Base-by-base conservation (phyloP, 2,888 invertebrate species). In the Galeopsomyia nigrocyanea region DNA sequence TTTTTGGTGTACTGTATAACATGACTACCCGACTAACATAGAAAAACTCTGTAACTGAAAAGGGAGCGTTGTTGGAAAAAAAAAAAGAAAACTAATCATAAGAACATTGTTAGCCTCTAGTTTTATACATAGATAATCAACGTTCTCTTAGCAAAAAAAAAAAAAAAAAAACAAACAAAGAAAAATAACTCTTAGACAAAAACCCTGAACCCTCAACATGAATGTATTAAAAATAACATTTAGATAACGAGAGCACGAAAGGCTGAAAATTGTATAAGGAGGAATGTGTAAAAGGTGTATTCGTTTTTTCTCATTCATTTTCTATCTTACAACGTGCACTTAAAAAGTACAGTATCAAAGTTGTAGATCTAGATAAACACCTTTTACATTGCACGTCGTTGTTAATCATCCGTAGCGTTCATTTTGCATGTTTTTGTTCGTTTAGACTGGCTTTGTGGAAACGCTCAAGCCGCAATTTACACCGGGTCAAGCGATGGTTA, bases 401-500 rank as follows among this genome's bases (percentile, higher is more conserved):
- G 51, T 14, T 6, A 21, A 46, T 21, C 21, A 19, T 47, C 17
- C 47, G 17, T 53, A 13, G 16, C 65, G 9, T 67, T 51, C 6
- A 68, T 49, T 60, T 66, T 39, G 0, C 7, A 19, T n/a, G 16
- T 50, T 64, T 71, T 53, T 16, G 46, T 78, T 84, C 77, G 79
- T 82, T 56, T 87, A 95, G 93, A 96, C 96, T 13, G 95, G 95
- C 21, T 96, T 96, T 86, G 93, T 96, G 78, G 95, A 96, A 87
- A 96, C 95, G 0, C 87, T 96, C 39, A 95, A 95, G 77, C 95
- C 95, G 0, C 95, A 96, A 84, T 96, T 93, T 85, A 95, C 94
- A 0, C 94, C 95, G 0, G 95, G 95, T 0, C 94, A 93, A 84
- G 92, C 92, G 53, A 90, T 95, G 81, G 93, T 93, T 1, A 39